These are phyloP conservation scores for Dryas iulia DNA, from an alignment of 1,140 invertebrate genomes.

Conservation along the genomic window DNA sequence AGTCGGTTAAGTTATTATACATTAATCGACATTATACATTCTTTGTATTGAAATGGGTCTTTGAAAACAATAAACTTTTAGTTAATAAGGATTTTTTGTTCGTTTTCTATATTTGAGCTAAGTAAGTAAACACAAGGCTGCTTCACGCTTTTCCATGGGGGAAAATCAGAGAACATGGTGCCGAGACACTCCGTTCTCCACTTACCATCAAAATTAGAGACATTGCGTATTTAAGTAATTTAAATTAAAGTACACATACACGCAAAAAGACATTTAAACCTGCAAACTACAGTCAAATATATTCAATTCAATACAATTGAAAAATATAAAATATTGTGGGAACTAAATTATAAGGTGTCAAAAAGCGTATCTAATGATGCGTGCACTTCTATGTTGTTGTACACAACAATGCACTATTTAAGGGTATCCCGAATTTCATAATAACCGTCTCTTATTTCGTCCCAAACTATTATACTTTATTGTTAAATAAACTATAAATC, in stretches of 20 bases:
- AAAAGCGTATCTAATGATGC: slow-evolving; percentile 65
- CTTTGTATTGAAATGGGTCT: background rate
- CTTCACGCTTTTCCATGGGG: too few species aligned
- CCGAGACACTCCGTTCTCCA: too few species aligned
- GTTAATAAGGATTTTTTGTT: too few species aligned
- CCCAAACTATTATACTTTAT: slow-evolving; percentile 65
- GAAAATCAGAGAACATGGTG: too few species aligned
- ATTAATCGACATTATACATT: background rate
- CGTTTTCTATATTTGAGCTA: too few species aligned
- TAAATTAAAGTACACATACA: background rate
- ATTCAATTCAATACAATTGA: background rate
- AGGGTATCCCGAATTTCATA: slow-evolving; percentile 45
- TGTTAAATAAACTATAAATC: slow-evolving; percentile 80
- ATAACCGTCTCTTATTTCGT: slow-evolving; percentile 31
- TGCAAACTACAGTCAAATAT: background rate
- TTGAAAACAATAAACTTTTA: too few species aligned
- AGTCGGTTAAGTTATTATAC: slow-evolving; percentile 3
- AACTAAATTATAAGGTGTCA: slow-evolving; percentile 42
- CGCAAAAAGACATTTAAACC: background rate
- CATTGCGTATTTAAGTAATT: background rate
- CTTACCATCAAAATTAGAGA: too few species aligned
- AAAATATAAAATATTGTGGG: slow-evolving; percentile 15
- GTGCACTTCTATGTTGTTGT: slow-evolving; percentile 45
- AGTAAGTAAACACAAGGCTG: too few species aligned
- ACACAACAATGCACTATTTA: slow-evolving; percentile 50